phyloP scores from a whole-genome alignment of 64 coral and sea anemone genomes.

The Montipora cactus region DNA sequence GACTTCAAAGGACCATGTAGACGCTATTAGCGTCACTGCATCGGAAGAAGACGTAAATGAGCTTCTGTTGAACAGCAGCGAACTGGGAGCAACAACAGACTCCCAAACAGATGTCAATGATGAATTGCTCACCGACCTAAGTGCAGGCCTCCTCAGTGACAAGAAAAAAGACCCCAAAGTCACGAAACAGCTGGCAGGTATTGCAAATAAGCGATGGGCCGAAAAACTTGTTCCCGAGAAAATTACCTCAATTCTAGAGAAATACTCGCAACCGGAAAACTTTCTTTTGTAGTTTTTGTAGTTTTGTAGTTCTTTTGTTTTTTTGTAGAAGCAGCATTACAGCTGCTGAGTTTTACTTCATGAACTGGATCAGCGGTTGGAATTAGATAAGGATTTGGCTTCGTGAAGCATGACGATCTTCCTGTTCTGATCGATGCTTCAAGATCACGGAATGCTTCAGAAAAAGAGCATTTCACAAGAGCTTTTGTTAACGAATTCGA shows the following conservation, averaged over 20 bases:
- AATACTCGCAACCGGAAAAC: constrained; percentile 23
- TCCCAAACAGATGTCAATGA: constrained; percentile 20
- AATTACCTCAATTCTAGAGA: neutral
- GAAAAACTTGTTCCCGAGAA: constrained; percentile 4
- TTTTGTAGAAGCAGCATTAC: too few relatives aligned
- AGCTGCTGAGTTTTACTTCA: too few relatives aligned
- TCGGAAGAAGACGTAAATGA: constrained; percentile 11
- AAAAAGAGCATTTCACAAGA: too few relatives aligned
- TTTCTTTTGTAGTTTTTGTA: too few relatives aligned
- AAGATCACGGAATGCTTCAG: too few relatives aligned
- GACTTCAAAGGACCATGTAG: constrained; percentile 9
- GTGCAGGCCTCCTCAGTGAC: neutral
- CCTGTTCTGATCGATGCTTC: too few relatives aligned
- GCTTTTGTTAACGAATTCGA: too few relatives aligned
- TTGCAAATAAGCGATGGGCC: constrained; percentile 7
- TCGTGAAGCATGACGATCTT: too few relatives aligned
- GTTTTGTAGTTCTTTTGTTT: too few relatives aligned
- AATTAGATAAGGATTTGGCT: too few relatives aligned
- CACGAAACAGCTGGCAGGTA: neutral
- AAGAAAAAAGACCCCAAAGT: neutral
- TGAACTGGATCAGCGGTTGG: too few relatives aligned
- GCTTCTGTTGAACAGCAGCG: neutral
- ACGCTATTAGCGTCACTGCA: constrained; percentile 2
- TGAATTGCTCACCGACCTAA: constrained; percentile 5
- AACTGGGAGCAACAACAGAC: neutral